Base-by-base conservation (phyloP, 2,888 invertebrate species). In the Meandrusa payeni region DNA sequence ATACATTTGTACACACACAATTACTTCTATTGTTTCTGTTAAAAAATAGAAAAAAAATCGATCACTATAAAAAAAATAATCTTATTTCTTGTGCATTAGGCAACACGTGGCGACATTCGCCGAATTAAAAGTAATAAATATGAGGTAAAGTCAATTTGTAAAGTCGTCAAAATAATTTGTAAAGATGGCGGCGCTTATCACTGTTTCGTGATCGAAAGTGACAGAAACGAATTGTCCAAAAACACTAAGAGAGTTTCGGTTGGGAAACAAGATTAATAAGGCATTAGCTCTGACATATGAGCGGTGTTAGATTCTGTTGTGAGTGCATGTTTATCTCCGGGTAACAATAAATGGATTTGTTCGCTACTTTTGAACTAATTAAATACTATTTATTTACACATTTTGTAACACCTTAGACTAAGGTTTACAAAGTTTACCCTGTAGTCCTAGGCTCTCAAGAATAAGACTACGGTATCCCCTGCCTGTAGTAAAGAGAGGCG, bases 191-290 rank as follows among this genome's bases (percentile, higher is more conserved):
- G 32, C 5, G 7, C 6, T 33, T 41, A 41, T 41, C 41, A 10
- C 10, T 1, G 13, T 41, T 32, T 41, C 41, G 41, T 41, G 41
- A 41, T 41, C 27, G 33, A 33, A 33, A 26, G 32, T 33, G 41
- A 41, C 41, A 33, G 13, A 13, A 20, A 41, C 13, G 26, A 41
- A 41, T 41, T 41, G 27, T 26, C 31, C 2, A 12, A 28, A 19
- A 7, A 31, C 32, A 12, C 12, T 27, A 20, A 33, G 19, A 26
- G 26, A 15, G 24, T 31, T 17, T 36, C 15, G 15, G 27, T 41
- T 41, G 41, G 19, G 41, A 41, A 32, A 41, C 11, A 41, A 33
- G 19, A 41, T 41, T 41, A 12, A 41, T 41, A 13, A 10, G 17
- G 10, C 39, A 31, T 41, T 41, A 26, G 26, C 9, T 11, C 5